Conservation (phyloP, 2,113 vertebrate species). For the Orcinus orca region DNA sequence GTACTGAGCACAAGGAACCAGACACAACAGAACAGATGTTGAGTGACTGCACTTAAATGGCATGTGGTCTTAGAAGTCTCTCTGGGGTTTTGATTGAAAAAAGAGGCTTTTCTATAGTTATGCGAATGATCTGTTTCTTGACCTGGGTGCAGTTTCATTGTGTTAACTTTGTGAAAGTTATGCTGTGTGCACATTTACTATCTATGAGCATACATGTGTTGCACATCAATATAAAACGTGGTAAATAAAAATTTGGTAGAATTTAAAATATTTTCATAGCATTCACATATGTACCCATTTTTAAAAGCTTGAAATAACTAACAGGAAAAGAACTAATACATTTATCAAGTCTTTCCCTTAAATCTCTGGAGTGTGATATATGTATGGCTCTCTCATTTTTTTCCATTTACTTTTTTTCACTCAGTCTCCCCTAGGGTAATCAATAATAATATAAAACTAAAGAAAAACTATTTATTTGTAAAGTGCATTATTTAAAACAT, state of each 20-base stretch:
- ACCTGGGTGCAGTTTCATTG: not conserved
- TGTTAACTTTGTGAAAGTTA: not conserved
- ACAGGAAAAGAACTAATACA: not conserved
- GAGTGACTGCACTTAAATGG: not conserved
- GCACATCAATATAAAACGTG: not conserved
- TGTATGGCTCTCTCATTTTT: not conserved
- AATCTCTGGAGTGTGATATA: not conserved
- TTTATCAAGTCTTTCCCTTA: not conserved
- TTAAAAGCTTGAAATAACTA: not conserved
- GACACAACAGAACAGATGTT: rapidly evolving
- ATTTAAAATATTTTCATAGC: not conserved
- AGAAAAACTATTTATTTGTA: not conserved
- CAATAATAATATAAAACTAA: not conserved
- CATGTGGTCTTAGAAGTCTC: not conserved
- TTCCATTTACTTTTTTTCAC: not conserved
- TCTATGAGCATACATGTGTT: not conserved
- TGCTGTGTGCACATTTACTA: not conserved
- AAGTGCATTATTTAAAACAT: not conserved
- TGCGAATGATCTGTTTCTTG: not conserved
- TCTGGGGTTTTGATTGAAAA: not conserved
- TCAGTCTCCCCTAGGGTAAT: not conserved
- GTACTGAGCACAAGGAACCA: too few species aligned
- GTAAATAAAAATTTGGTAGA: not conserved
- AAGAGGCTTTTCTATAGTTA: rapidly evolving
- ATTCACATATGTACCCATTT: not conserved